Conservation (phyloP, 2,113 vertebrate genomes). For the Lethenteron reissneri region DNA sequence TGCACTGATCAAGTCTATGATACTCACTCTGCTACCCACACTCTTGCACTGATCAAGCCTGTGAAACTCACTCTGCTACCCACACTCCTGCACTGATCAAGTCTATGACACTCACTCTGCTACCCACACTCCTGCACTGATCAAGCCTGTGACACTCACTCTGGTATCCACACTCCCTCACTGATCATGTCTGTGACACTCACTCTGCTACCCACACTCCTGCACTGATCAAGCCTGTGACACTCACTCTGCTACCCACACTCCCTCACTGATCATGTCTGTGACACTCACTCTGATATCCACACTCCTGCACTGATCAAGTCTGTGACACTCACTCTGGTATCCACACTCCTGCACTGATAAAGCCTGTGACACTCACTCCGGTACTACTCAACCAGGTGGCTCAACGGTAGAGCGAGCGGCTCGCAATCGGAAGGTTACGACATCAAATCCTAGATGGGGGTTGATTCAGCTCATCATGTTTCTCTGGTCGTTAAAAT, state of each 20-base stretch:
- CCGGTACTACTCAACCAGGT: neutral
- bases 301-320: too few species aligned
- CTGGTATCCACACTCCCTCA: too few species aligned
- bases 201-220: too few species aligned
- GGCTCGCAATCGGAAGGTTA: too few species aligned
- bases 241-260: constrained; percentile 22
- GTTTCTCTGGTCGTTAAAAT: too few species aligned
- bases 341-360: neutral
- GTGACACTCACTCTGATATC: constrained; percentile 24
- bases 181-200: too few species aligned
- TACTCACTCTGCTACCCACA: constrained; percentile 22
- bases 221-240: neutral
- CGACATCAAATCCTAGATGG: too few species aligned
- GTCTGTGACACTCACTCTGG: too few species aligned
- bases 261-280: constrained; percentile 96
- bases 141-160: neutral
- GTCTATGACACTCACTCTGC: too few species aligned
- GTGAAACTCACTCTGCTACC: constrained; percentile 24
- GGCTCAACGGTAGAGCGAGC: too few species aligned
- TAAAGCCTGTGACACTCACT: neutral
- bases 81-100: too few species aligned
- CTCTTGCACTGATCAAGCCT: constrained; percentile 96
- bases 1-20: neutral
- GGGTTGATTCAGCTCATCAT: too few species aligned
- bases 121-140: neutral